Evolutionary conservation across 2,888 invertebrate species (phyloP).

Genomic region (Anorthoa munda): DNA sequence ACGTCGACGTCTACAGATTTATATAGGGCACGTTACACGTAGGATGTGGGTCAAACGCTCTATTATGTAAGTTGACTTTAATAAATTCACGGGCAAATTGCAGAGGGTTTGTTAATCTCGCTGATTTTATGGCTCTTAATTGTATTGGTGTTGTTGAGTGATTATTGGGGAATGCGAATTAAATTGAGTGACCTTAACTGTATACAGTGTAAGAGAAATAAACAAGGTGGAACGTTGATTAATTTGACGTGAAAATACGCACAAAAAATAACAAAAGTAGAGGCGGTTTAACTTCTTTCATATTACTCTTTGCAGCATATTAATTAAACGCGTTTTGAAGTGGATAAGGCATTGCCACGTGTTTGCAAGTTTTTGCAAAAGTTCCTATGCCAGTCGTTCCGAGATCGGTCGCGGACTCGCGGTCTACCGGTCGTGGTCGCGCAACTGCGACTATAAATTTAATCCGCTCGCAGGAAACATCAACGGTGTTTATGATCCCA

Average conservation of each 20-base stretch:
- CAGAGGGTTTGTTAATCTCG: constrained; percentile 41
- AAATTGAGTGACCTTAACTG: constrained; percentile 46
- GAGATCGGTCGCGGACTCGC: constrained; percentile 40
- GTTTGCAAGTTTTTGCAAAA: constrained; percentile 46
- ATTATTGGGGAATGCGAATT: constrained; percentile 50
- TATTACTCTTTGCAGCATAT: constrained; percentile 17
- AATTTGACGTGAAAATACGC: constrained; percentile 31
- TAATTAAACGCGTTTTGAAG: constrained; percentile 27
- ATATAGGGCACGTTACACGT: constrained; percentile 61
- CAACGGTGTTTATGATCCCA: constrained; percentile 61
- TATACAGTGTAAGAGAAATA: constrained; percentile 14
- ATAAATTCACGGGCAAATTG: constrained; percentile 47
- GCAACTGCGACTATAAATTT: constrained; percentile 28
- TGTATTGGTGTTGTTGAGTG: constrained; percentile 19
- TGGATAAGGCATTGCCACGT: constrained; percentile 27
- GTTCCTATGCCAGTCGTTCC: constrained; percentile 15
- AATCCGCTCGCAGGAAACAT: constrained; percentile 58
- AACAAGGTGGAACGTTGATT: constrained; percentile 25
- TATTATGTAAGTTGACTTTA: constrained; percentile 60
- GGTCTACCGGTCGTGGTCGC: constrained; percentile 32
- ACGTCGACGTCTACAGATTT: constrained; percentile 65
- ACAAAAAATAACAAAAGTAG: constrained; percentile 39
- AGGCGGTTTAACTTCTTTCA: constrained; percentile 21
- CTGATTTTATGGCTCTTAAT: constrained; percentile 42
- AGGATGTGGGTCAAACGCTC: constrained; percentile 62